Evolutionary conservation across 2,888 invertebrate species (phyloP), one percentile per base, ranked within the genome.

Genomic region (Julus scandinavius): DNA sequence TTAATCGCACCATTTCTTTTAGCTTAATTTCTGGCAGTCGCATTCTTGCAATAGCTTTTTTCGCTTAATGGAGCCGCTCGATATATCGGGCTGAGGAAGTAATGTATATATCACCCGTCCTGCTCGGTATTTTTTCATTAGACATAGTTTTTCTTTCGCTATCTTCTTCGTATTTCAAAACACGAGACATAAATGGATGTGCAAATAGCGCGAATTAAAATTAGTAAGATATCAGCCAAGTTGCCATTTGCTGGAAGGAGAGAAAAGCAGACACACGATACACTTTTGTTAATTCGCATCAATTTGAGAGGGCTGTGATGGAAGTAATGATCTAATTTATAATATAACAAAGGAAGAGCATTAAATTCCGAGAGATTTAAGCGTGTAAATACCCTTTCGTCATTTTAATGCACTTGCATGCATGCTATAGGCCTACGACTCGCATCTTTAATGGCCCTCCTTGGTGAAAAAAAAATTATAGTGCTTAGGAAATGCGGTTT

Each of bases 251-350:
- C 13, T 54, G 20, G 7, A n/a, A 72, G 20, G 20, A 72, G 20
- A 5, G 11, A 29, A 72, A 72, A 20, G 20, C 20, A 6, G n/a
- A 63, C n/a, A n/a, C 63, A 63, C 63, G 63, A 63, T 63, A 72
- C 63, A 72, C 63, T 72, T 72, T 72, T 72, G 63, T 72, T 72
- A 72, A 72, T 72, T 72, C 63, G 63, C 63, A 29, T 20, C 63
- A 72, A 29, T 72, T 72, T 72, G 63, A 72, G 63, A 72, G 63
- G 63, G 63, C 63, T 20, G 63, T 9, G 20, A 72, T 72, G 63
- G 63, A 72, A 72, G 20, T 72, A 72, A 72, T 72, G 63, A 72
- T 72, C 63, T 72, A 72, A 72, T 72, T 72, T 72, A 72, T 72
- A 72, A 72, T 72, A 72, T 20, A 72, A 72, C 63, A 72, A 72